Evolutionary conservation across 2,797 vertebrate genomes (phyloP).

Genomic region (Basileuterus tristriatus): DNA sequence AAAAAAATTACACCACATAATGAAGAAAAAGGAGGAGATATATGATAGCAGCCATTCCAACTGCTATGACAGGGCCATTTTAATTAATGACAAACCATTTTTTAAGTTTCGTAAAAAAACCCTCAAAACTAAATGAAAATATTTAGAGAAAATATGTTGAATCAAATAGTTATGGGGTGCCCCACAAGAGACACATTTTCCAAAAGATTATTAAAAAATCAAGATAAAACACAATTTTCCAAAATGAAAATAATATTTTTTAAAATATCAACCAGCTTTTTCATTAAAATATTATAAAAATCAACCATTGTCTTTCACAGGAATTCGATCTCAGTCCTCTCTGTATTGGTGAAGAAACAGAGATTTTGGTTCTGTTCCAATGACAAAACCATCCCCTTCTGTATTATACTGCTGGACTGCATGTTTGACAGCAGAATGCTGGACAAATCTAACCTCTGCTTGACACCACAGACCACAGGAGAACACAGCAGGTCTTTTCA

Average conservation of each 20-base stretch:
- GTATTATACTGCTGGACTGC: neutral
- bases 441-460: neutral
- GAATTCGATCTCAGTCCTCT: neutral
- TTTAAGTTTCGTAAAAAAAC: neutral
- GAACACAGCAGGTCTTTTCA: neutral
- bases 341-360: neutral
- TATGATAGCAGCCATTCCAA: neutral
- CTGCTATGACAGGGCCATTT: neutral
- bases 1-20: neutral
- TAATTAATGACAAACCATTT: neutral
- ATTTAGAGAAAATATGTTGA: neutral
- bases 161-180: rapidly evolving
- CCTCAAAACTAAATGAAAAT: neutral
- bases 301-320: neutral
- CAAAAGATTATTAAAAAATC: neutral
- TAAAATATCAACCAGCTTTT: neutral
- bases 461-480: neutral
- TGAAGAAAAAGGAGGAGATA: neutral
- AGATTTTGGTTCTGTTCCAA: neutral
- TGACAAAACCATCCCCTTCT: neutral
- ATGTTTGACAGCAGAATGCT: neutral
- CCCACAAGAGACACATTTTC: neutral
- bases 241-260: neutral
- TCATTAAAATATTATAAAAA: neutral
- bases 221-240: neutral